A percentile compares a stretch with the other conserved stretches of the same genome.
These are phyloP conservation scores for Seira musarum DNA, from an alignment of 2,888 invertebrate species.

Conservation along the genomic window DNA sequence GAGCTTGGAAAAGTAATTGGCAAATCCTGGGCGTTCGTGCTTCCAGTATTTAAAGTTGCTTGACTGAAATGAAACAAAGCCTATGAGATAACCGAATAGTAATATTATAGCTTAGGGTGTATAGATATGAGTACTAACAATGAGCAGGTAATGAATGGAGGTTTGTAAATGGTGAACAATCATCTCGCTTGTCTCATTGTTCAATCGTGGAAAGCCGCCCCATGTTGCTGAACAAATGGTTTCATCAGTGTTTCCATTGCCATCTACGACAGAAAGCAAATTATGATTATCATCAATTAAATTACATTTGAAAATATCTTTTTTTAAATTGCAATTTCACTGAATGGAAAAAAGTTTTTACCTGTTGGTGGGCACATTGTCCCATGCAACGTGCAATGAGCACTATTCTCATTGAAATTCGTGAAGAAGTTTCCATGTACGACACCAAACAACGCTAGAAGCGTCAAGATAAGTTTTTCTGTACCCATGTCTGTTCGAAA, in stretches of 20 bases:
- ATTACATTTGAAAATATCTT: too few relatives aligned
- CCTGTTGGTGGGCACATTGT: too few relatives aligned
- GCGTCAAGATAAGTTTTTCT: too few relatives aligned
- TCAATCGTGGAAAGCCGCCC: constrained; percentile 60
- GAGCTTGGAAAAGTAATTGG: constrained; percentile 60
- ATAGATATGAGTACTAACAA: constrained; percentile 54
- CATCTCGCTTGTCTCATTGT: constrained; percentile 40
- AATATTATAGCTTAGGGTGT: constrained; percentile 1
- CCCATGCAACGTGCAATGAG: too few relatives aligned
- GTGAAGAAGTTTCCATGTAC: too few relatives aligned
- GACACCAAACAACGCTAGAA: too few relatives aligned
- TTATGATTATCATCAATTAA: too few relatives aligned
- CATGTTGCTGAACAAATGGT: constrained; percentile 49
- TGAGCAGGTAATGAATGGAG: constrained; percentile 64
- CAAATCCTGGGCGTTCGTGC: constrained; percentile 63
- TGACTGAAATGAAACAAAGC: constrained; percentile 46
- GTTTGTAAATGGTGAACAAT: constrained; percentile 54
- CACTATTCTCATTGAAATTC: too few relatives aligned
- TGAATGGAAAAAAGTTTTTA: too few relatives aligned
- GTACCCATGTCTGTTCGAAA: too few relatives aligned
- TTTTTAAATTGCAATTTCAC: too few relatives aligned
- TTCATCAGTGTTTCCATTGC: constrained; percentile 9
- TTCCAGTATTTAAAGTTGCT: constrained; percentile 66
- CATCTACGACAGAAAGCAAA: too few relatives aligned
- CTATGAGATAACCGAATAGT: background rate